Conservation (phyloP, 2,888 invertebrate genomes). For the Hololepta plana region DNA sequence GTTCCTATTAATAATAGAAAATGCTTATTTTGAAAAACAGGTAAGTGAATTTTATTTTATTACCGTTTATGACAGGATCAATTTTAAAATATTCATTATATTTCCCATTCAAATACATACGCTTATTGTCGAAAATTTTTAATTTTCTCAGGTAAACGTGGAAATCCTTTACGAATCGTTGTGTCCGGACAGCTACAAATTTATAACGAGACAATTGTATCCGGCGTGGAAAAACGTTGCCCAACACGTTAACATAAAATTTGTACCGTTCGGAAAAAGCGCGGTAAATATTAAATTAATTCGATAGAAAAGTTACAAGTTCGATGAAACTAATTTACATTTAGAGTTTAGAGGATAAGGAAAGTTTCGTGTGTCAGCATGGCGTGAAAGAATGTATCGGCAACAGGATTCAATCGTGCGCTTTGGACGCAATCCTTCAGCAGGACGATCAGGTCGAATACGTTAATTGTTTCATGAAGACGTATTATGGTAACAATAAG, state of each 20-base stretch:
- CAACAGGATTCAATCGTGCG: slow-evolving; percentile 43
- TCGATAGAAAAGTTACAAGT: slow-evolving; percentile 1
- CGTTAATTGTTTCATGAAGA: slow-evolving; percentile 22
- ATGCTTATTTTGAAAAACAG: too few relatives aligned
- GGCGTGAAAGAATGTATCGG: slow-evolving; percentile 41
- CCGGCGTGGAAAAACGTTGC: slow-evolving; percentile 32
- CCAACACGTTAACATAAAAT: slow-evolving; percentile 29
- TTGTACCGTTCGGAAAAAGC: slow-evolving; percentile 49
- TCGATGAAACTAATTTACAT: slow-evolving; percentile 1
- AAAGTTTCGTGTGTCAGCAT: slow-evolving; percentile 40
- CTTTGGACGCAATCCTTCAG: slow-evolving; percentile 25
- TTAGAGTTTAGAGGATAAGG: slow-evolving; percentile 18
- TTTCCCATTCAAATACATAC: too few relatives aligned
- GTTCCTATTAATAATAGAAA: too few relatives aligned
- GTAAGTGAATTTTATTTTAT: too few relatives aligned
- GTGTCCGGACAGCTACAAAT: slow-evolving; percentile 40
- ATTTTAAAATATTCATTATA: too few relatives aligned
- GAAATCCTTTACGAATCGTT: slow-evolving; percentile 40
- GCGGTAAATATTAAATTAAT: slow-evolving; percentile 25
- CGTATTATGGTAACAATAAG: slow-evolving; percentile 12
- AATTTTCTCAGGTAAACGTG: slow-evolving; percentile 30
- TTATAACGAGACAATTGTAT: slow-evolving; percentile 34
- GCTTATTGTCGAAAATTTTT: slow-evolving; percentile 4
- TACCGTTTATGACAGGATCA: too few relatives aligned
- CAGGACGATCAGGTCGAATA: slow-evolving; percentile 22